Conservation (phyloP, 2,797 vertebrate species). For the Mormyrus proboscirostris region DNA sequence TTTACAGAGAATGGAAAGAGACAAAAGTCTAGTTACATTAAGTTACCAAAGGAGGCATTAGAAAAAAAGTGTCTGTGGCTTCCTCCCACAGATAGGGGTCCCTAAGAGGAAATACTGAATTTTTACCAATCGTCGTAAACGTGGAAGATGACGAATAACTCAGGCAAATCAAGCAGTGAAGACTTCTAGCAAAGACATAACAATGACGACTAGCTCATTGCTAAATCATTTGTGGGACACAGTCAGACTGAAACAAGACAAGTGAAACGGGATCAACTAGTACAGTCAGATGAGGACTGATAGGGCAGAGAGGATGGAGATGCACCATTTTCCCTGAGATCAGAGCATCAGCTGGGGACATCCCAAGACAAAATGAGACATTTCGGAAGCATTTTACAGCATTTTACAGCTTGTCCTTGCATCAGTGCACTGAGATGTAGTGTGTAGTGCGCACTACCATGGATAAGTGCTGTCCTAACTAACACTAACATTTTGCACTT, state of each 20-base stretch:
- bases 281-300: background rate
- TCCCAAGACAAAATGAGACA: background rate
- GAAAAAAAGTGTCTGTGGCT: background rate
- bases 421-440: too few relatives aligned
- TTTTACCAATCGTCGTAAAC: background rate
- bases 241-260: background rate
- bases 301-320: background rate
- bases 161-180: background rate
- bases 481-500: too few relatives aligned
- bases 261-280: background rate
- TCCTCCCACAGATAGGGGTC: background rate
- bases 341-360: background rate
- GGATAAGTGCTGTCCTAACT: too few relatives aligned
- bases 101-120: background rate
- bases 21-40: background rate
- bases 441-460: too few relatives aligned
- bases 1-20: background rate
- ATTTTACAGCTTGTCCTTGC: background rate
- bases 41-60: background rate
- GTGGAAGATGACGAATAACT: background rate
- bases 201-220: background rate
- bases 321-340: background rate
- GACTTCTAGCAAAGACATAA: background rate
- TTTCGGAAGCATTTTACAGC: background rate
- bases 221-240: background rate